These are phyloP conservation scores for Periophthalmus modestus DNA, from an alignment of 2,113 vertebrate species.

Conservation along the genomic window DNA sequence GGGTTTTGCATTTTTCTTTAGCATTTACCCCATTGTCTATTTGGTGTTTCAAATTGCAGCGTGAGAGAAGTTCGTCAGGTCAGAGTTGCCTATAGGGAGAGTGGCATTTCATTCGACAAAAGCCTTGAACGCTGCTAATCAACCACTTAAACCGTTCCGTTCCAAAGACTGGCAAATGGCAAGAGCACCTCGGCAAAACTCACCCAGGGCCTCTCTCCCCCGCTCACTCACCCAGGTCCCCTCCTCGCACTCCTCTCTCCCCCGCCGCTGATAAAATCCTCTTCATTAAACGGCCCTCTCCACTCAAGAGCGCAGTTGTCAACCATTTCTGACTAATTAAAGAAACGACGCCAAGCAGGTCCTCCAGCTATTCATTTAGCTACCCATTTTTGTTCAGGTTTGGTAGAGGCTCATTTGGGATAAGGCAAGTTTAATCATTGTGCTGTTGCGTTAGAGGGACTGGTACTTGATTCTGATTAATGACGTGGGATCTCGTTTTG, in stretches of 20 bases:
- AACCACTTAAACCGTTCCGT: not conserved
- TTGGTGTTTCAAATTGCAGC: too few species aligned
- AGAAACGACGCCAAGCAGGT: slow-evolving; percentile 41
- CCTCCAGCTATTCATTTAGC: slow-evolving; percentile 35
- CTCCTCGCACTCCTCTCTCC: too few species aligned
- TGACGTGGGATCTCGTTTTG: too few species aligned
- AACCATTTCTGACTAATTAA: slow-evolving; percentile 59
- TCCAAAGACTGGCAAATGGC: not conserved
- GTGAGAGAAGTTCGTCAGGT: not conserved
- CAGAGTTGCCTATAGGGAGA: not conserved
- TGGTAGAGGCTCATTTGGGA: slow-evolving; percentile 5
- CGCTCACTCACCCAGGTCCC: too few species aligned
- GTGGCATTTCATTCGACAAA: not conserved
- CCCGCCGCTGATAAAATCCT: slow-evolving; percentile 20
- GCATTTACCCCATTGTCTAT: too few species aligned
- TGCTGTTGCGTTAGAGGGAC: not conserved
- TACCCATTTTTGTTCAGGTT: slow-evolving; percentile 22
- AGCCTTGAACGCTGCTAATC: not conserved
- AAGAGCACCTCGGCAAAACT: not conserved
- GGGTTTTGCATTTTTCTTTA: too few species aligned
- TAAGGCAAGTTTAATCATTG: slow-evolving; percentile 9
- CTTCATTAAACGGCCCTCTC: slow-evolving; percentile 47
- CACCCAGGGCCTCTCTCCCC: slow-evolving; percentile 15
- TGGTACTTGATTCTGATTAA: too few species aligned
- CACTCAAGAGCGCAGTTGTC: slow-evolving; percentile 31